Evolutionary conservation across 2,113 vertebrate genomes (phyloP), one percentile per base, ranked within the genome.

Genomic region (Crocuta crocuta): DNA sequence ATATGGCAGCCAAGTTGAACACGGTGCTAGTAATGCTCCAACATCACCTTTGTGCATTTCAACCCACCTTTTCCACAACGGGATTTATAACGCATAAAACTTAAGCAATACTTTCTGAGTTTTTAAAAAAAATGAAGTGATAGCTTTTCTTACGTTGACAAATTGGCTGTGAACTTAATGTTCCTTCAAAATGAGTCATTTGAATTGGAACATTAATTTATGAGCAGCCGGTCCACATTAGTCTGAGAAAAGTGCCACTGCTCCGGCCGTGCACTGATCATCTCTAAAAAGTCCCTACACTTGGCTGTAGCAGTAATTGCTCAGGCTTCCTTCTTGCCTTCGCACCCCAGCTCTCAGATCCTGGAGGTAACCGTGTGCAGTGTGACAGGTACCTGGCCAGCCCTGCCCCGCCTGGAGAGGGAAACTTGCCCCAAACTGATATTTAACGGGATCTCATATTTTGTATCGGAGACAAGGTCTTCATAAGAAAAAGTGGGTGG

Each of bases 101-200:
- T 26, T 76, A 90, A 94, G 88, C 90, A 63, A 86, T 92, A 94
- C 12, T 97, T 96, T 94, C 85, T 81, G 65, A 97, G 87, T 88
- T 31, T 48, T 95, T 19, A 35, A 92, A 95, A 95, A 85, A 97
- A 94, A 94, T 74, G 53, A 97, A 33, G 50, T 50, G 84, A 43
- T 96, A 90, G 94, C 48, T 97, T 97, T 97, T 91, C 84, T 92
- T 97, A 87, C 91, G 81, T 88, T 96, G 92, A 94, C 84, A 96
- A 96, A 94, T 96, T 96, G 95, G 83, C 95, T 94, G 33, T 90
- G 96, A 97, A 94, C 94, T 96, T 97, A 97, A 93, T 97, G 95
- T 95, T 97, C 94, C 88, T 85, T 88, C 80, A 81, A 95, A 92
- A 97, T 94, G 95, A 96, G 90, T 95, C 97, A 97, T 86, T 92